Conservation (phyloP, 2,888 invertebrate genomes). For the Oscheius myriophilus region DNA sequence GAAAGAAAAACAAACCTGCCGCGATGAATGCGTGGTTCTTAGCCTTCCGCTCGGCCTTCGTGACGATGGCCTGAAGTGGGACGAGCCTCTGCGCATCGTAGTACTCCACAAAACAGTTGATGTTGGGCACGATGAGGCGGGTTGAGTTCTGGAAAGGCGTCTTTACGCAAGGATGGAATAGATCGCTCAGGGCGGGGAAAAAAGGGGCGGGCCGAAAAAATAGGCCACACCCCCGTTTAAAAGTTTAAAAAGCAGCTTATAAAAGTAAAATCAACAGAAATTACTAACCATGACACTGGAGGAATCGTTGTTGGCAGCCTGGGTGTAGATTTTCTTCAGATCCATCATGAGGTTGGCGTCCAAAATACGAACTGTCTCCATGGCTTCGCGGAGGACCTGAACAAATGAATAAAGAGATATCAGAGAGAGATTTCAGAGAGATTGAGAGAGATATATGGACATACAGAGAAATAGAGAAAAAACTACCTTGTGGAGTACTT, state of each 20-base stretch:
- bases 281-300: constrained; percentile 33
- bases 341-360: constrained; percentile 40
- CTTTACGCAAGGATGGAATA: no score
- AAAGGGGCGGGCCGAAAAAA: no score
- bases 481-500: constrained; percentile 28
- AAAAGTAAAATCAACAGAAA: no score
- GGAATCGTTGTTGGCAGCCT: constrained; percentile 16
- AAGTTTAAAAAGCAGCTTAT: no score
- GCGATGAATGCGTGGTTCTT: constrained; percentile 14
- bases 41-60: constrained; percentile 33
- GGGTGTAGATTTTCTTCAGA: constrained; percentile 36
- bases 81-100: constrained; percentile 47
- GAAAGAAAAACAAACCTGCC: constrained; percentile 4
- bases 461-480: no score
- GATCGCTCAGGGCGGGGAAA: no score
- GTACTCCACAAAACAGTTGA: constrained; percentile 41
- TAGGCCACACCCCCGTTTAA: no score
- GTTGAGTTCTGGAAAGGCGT: constrained; percentile 14
- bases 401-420: background rate
- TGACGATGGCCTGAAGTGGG: constrained; percentile 42
- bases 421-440: background rate
- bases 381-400: constrained; percentile 45
- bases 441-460: no score
- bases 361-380: constrained; percentile 37
- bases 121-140: constrained; percentile 28